phyloP scores from a whole-genome alignment of 1,140 invertebrate genomes.

The Eriosoma lanigerum region DNA sequence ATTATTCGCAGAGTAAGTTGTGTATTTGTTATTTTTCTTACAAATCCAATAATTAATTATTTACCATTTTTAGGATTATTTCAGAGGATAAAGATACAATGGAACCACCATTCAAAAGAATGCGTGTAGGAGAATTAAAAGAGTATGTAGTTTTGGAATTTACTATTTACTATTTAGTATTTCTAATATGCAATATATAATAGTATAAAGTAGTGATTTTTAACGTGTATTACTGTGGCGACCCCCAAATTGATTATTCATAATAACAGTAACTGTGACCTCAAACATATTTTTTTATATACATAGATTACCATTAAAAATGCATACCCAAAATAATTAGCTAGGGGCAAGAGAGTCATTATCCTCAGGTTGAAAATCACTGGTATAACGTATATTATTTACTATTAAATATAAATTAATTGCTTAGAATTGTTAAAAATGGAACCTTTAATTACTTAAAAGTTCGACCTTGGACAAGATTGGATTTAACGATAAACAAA shows the following conservation, averaged over 20 bases:
- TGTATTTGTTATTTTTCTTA: neutral
- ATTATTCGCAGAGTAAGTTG: neutral
- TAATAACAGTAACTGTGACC: no score
- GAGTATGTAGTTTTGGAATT: neutral
- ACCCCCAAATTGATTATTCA: no score
- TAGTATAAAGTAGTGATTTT: no score
- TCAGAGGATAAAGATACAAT: neutral
- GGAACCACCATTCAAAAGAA: neutral
- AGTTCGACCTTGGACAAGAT: slow-evolving; percentile 70
- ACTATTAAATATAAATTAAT: neutral
- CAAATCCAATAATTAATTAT: neutral
- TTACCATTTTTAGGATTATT: neutral
- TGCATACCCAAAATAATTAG: no score
- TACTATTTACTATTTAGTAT: neutral
- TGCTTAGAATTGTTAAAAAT: neutral
- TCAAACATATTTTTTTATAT: no score
- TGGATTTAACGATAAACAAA: slow-evolving; percentile 73
- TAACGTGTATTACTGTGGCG: no score
- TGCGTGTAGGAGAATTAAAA: neutral
- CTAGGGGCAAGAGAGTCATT: no score
- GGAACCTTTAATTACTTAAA: neutral
- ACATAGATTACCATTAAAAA: no score
- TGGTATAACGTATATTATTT: neutral
- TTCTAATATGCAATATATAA: neutral
- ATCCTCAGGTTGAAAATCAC: no score